These are phyloP conservation scores for Lerema accius DNA, from an alignment of 1,140 invertebrate species.

Conservation along the genomic window DNA sequence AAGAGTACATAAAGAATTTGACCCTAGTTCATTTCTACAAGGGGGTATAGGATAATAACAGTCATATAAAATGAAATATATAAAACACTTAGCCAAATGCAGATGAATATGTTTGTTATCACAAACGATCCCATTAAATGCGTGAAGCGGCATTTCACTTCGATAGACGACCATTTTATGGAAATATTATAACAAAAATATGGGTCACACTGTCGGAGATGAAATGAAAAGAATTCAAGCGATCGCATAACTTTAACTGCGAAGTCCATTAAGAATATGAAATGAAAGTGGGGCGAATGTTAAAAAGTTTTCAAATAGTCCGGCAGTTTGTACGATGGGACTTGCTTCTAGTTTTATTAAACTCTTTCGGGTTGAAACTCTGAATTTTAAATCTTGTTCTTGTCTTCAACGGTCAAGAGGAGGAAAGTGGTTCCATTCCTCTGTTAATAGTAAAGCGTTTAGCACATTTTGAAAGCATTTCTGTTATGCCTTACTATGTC, in stretches of 20 bases:
- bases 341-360: conserved; percentile 47
- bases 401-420: conserved; percentile 11
- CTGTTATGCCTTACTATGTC: too few species aligned
- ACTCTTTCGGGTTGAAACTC: conserved; percentile 27
- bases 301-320: conserved; percentile 56
- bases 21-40: too few species aligned
- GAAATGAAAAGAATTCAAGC: conserved; percentile 44
- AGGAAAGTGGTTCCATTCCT: background rate
- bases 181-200: conserved; percentile 36
- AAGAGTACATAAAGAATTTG: too few species aligned
- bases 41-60: too few species aligned
- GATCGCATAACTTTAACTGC: conserved; percentile 50
- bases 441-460: background rate
- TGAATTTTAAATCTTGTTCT: conserved; percentile 33
- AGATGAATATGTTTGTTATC: conserved; percentile 6
- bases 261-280: conserved; percentile 64
- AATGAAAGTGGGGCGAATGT: conserved; percentile 56
- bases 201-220: conserved; percentile 41
- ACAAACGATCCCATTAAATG: conserved; percentile 24
- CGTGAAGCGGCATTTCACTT: conserved; percentile 11
- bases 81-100: too few species aligned
- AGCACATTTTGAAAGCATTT: too few species aligned
- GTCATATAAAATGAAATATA: too few species aligned
- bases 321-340: conserved; percentile 47
- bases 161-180: conserved; percentile 24